These are phyloP conservation scores for Lutra lutra DNA, from an alignment of 2,797 vertebrate genomes.

Conservation along the genomic window DNA sequence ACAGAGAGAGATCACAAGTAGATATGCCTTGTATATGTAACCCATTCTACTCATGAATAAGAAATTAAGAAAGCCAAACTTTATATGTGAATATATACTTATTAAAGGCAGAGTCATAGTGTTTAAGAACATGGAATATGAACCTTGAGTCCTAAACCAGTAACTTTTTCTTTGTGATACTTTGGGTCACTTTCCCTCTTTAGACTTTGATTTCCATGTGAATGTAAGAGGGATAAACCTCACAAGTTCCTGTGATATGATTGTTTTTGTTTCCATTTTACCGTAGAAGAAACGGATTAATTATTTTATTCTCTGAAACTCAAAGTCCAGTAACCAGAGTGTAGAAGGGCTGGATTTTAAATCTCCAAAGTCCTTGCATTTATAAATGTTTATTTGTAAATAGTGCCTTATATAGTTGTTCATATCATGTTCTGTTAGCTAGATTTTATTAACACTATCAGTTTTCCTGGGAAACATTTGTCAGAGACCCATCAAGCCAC, in stretches of 20 bases:
- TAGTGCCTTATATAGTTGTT: neutral
- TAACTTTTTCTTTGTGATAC: neutral
- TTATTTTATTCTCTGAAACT: conserved; percentile 10
- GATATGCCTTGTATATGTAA: neutral
- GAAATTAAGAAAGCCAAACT: neutral
- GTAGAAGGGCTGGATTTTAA: neutral
- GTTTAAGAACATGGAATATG: neutral
- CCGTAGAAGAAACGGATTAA: neutral
- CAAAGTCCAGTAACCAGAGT: neutral
- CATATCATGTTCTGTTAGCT: neutral
- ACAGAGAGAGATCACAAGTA: no score
- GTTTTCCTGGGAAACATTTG: neutral
- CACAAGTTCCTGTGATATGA: neutral
- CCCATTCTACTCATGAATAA: neutral
- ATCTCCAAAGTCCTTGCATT: neutral
- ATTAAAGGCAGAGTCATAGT: neutral
- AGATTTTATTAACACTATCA: conserved; percentile 1
- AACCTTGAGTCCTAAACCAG: neutral
- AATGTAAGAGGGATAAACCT: neutral
- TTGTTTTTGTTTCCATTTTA: neutral
- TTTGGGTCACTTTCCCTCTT: neutral
- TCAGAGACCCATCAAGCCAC: neutral
- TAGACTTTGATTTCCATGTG: neutral
- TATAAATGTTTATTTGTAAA: conserved; percentile 40
- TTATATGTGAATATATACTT: neutral